phyloP scores from a whole-genome alignment of 2,797 vertebrate genomes.

The Poeciliopsis turneri region DNA sequence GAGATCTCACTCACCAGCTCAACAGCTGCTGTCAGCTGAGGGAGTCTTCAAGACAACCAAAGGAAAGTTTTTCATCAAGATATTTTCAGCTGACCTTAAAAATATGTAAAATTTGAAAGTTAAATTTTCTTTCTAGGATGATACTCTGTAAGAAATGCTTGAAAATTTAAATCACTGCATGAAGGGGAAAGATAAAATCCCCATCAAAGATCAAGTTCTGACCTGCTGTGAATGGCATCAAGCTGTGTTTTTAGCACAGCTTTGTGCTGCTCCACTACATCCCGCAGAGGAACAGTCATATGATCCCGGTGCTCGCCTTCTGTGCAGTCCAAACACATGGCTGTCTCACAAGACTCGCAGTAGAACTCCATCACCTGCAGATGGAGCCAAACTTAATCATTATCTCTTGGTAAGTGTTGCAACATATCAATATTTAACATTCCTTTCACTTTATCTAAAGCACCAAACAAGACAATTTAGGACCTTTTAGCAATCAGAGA shows the following conservation, averaged over 20 bases:
- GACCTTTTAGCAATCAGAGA: not conserved
- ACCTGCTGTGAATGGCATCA: conserved; percentile 90
- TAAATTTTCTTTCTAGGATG: not conserved
- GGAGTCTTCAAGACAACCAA: conserved; percentile 78
- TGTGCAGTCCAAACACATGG: conserved; percentile 94
- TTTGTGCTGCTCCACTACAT: conserved; percentile 95
- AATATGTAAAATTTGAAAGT: not conserved
- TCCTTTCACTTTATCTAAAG: not conserved
- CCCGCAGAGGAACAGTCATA: conserved; percentile 88
- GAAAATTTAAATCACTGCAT: conserved; percentile 10
- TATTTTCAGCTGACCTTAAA: not conserved
- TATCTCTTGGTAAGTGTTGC: not conserved
- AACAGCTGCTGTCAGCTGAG: conserved; percentile 89
- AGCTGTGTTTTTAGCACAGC: conserved; percentile 90
- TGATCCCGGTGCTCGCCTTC: conserved; percentile 92
- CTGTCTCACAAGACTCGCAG: conserved; percentile 94
- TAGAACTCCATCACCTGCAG: conserved; percentile 96
- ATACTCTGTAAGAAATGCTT: conserved; percentile 26
- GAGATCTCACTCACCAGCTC: conserved; percentile 92
- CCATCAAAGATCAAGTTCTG: not conserved
- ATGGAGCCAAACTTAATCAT: conserved; percentile 47
- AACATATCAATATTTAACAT: not conserved
- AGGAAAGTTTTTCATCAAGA: not conserved
- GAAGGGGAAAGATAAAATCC: conserved; percentile 15
- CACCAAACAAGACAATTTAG: not conserved